Conservation (phyloP, 2,113 vertebrate genomes). For the Chinchilla lanigera region DNA sequence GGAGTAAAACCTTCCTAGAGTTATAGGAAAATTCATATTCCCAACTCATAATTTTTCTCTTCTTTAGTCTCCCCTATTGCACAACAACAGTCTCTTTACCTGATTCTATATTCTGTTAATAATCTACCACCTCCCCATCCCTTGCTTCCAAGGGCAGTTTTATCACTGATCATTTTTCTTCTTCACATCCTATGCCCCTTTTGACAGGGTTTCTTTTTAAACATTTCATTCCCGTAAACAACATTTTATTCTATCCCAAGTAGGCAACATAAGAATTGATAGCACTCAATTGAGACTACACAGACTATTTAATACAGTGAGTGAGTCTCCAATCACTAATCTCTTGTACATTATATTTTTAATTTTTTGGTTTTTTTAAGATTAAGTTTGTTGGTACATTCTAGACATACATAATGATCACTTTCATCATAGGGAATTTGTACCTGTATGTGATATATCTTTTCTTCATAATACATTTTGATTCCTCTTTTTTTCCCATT, state of each 20-base stretch:
- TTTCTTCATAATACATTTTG: background rate
- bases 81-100: background rate
- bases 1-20: background rate
- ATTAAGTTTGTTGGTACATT: background rate
- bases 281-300: background rate
- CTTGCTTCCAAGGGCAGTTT: background rate
- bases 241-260: background rate
- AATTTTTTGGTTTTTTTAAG: background rate
- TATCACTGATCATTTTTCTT: background rate
- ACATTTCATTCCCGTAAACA: background rate
- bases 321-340: background rate
- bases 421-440: background rate
- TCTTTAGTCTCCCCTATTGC: background rate
- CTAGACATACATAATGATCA: background rate
- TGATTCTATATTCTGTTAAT: background rate
- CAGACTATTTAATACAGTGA: background rate
- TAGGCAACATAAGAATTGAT: background rate
- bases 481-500: background rate
- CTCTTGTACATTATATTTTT: background rate
- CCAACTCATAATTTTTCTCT: background rate
- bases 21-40: background rate
- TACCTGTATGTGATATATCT: background rate
- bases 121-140: background rate
- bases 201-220: slow-evolving; percentile 11
- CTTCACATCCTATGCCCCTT: background rate